Evolutionary conservation across 1,140 invertebrate genomes (phyloP).

Genomic region (Drosophila sucinea): DNA sequence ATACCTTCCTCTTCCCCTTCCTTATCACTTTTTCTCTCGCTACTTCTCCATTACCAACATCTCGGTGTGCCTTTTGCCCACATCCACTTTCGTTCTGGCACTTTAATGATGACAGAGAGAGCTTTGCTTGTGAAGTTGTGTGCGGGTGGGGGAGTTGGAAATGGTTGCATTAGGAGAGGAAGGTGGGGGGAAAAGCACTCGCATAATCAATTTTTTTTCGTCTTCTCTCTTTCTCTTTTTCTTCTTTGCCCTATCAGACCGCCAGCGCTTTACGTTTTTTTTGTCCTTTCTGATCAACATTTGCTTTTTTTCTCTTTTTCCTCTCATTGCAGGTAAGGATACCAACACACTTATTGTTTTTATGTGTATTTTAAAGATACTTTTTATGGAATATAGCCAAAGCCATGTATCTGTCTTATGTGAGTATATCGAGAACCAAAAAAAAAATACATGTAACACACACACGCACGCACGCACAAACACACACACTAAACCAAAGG

Average conservation of each 20-base stretch:
- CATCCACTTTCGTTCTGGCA: not conserved
- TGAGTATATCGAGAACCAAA: slow-evolving; percentile 33
- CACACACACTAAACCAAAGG: not conserved
- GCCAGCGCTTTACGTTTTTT: not conserved
- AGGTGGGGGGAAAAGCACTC: slow-evolving; percentile 1
- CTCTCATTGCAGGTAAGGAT: slow-evolving; percentile 47
- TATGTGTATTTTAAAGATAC: slow-evolving; percentile 50
- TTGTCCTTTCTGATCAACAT: not conserved
- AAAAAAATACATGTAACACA: not conserved
- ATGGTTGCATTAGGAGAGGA: not conserved
- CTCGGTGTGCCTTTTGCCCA: not conserved
- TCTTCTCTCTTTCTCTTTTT: slow-evolving; percentile 1
- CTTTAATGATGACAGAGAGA: slow-evolving; percentile 12
- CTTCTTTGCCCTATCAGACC: not conserved
- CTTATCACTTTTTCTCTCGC: not conserved
- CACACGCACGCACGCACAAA: not conserved
- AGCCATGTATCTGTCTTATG: slow-evolving; percentile 52
- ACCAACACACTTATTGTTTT: slow-evolving; percentile 31
- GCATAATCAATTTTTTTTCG: slow-evolving; percentile 14
- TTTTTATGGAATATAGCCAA: slow-evolving; percentile 48
- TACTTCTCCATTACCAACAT: not conserved
- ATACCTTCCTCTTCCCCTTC: not conserved
- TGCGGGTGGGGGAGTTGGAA: not conserved
- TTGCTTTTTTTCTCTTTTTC: not conserved
- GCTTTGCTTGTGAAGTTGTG: not conserved